These are phyloP conservation scores for Timema podura DNA, from an alignment of 2,888 invertebrate species.

Conservation along the genomic window DNA sequence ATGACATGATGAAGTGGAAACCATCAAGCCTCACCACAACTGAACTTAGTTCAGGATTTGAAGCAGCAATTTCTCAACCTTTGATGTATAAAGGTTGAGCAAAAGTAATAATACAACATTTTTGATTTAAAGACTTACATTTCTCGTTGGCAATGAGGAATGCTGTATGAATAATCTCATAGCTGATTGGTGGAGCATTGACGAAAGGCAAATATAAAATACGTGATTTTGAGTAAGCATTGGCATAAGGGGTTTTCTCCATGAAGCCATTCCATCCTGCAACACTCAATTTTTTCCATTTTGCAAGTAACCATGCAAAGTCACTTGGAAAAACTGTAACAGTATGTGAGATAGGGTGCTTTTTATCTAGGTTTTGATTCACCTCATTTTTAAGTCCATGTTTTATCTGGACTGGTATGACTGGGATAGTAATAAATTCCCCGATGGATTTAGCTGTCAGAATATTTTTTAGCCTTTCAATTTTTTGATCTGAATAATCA, in stretches of 20 bases:
- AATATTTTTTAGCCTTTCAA: background rate
- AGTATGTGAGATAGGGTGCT: background rate
- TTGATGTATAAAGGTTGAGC: background rate
- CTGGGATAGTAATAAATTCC: background rate
- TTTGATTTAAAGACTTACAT: background rate
- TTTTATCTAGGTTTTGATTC: background rate
- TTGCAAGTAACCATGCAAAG: background rate
- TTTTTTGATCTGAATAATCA: too few relatives aligned
- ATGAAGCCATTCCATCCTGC: too few relatives aligned
- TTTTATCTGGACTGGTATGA: background rate
- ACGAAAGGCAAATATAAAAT: too few relatives aligned
- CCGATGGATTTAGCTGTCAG: background rate
- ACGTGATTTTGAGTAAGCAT: too few relatives aligned
- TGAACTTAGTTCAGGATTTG: background rate
- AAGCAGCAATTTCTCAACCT: background rate
- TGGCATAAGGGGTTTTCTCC: too few relatives aligned
- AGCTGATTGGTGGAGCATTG: too few relatives aligned
- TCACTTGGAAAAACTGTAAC: background rate
- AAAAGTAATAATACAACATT: background rate
- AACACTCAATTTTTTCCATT: background rate
- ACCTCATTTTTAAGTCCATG: background rate
- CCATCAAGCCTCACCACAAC: background rate
- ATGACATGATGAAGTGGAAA: conserved; percentile 23
- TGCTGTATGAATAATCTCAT: background rate
- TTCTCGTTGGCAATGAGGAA: background rate